phyloP scores from a whole-genome alignment of 2,113 vertebrate genomes.

The Calidris pygmaea region DNA sequence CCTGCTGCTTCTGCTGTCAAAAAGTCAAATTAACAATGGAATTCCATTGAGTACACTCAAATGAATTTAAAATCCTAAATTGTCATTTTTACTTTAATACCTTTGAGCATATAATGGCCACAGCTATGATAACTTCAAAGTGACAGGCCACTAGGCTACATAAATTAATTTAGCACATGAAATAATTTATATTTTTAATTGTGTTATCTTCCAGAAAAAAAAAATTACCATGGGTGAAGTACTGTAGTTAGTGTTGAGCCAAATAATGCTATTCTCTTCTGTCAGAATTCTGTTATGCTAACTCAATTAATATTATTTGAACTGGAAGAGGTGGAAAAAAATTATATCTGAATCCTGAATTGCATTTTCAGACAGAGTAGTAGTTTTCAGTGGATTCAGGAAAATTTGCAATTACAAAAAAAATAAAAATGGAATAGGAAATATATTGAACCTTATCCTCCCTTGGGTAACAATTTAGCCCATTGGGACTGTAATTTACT shows the following conservation, averaged over 20 bases:
- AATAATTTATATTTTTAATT: neutral
- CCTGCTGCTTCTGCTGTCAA: neutral
- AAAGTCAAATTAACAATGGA: neutral
- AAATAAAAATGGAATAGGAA: neutral
- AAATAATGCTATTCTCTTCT: neutral
- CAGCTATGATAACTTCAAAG: neutral
- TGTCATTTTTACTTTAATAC: neutral
- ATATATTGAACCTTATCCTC: neutral
- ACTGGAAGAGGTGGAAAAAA: neutral
- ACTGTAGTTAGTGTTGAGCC: neutral
- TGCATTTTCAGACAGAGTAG: neutral
- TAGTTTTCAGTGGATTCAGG: neutral
- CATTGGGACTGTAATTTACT: neutral
- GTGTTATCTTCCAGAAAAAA: neutral
- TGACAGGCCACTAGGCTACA: neutral
- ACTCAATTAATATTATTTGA: neutral
- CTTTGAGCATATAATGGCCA: neutral
- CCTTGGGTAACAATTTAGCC: neutral
- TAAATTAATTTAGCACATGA: neutral
- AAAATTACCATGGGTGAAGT: neutral
- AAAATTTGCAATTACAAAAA: neutral
- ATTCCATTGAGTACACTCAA: neutral
- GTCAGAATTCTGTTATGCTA: neutral
- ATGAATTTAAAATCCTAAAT: neutral
- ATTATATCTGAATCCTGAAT: neutral